Evolutionary conservation across 2,888 invertebrate species (phyloP).

Genomic region (Lasioglossum malachurum): DNA sequence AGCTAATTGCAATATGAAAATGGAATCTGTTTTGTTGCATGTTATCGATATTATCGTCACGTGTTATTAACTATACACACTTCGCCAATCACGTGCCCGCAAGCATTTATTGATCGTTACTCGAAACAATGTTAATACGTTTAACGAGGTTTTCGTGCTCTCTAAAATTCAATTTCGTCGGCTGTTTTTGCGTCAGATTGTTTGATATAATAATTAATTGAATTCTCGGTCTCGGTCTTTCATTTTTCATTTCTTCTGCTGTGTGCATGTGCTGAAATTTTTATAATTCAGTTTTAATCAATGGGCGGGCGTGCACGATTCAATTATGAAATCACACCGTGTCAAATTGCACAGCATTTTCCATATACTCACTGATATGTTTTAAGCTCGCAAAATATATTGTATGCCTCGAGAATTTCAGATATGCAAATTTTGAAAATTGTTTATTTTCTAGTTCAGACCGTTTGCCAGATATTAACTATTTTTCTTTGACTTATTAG

Average conservation of each 20-base stretch:
- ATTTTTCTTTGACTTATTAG: too few relatives aligned
- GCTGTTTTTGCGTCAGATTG: neutral
- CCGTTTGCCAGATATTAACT: neutral
- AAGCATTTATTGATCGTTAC: conserved; percentile 46
- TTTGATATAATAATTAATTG: neutral
- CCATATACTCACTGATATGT: neutral
- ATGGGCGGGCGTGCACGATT: neutral
- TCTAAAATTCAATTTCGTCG: neutral
- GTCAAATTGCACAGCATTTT: neutral
- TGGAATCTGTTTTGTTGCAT: neutral
- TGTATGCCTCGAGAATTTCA: too few relatives aligned
- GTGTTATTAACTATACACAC: conserved; percentile 4
- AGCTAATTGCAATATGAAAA: neutral
- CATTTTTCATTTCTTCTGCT: neutral
- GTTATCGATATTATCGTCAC: conserved; percentile 37
- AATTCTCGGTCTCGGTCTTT: neutral
- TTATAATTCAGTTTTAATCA: neutral
- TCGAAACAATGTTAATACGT: conserved; percentile 48
- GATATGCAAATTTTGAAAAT: neutral
- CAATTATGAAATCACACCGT: neutral
- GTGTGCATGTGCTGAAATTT: neutral
- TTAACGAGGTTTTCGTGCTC: neutral
- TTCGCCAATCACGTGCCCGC: neutral
- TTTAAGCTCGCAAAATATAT: too few relatives aligned
- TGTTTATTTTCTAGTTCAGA: neutral